Conservation (phyloP, 2,888 invertebrate species). For the Ligdia adustata region DNA sequence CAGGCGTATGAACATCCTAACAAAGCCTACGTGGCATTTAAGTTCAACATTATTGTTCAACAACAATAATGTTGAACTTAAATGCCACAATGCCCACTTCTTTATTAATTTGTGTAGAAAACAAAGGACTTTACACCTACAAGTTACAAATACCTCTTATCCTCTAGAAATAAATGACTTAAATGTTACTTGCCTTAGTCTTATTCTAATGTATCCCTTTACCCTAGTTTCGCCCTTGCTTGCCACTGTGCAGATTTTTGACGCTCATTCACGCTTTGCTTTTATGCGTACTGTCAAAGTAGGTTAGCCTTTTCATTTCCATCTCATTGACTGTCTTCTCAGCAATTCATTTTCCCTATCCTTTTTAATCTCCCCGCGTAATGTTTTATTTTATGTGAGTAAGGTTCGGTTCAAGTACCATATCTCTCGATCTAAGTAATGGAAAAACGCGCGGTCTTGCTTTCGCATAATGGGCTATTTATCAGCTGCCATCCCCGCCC, state of each 20-base stretch:
- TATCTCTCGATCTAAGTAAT: conserved; percentile 39
- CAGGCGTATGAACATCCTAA: no score
- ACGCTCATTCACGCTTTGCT: conserved; percentile 22
- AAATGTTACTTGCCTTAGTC: no score
- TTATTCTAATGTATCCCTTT: not conserved
- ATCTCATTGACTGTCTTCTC: conserved; percentile 30
- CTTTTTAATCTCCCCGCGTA: conserved; percentile 28
- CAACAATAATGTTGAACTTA: no score
- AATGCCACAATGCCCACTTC: no score
- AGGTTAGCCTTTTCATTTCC: conserved; percentile 28
- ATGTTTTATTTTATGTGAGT: conserved; percentile 28
- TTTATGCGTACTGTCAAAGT: conserved; percentile 27
- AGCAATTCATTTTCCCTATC: conserved; percentile 26
- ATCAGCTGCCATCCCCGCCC: conserved; percentile 38
- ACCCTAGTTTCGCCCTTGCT: conserved; percentile 1
- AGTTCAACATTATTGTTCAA: no score
- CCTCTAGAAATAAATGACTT: no score
- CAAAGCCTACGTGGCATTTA: no score
- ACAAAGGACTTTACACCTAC: no score
- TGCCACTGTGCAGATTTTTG: conserved; percentile 21
- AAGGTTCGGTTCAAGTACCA: conserved; percentile 30
- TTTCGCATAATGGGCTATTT: conserved; percentile 37
- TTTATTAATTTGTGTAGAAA: no score
- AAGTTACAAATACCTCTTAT: no score
- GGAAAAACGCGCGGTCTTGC: conserved; percentile 37